Evolutionary conservation across 2,797 vertebrate genomes (phyloP).

Genomic region (Myotis vivesi): DNA sequence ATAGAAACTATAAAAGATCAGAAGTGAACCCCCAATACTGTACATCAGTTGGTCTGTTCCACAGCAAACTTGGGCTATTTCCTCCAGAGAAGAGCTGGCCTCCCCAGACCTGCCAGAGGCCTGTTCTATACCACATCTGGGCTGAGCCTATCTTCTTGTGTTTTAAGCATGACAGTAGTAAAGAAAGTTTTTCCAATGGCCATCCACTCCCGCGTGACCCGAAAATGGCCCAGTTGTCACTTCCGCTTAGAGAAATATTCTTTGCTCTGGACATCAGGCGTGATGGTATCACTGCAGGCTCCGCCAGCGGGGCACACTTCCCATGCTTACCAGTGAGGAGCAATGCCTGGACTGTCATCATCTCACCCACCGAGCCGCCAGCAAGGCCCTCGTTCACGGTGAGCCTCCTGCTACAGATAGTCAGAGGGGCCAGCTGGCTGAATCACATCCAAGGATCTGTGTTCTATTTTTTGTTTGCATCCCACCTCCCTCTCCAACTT

Average conservation of each 20-base stretch:
- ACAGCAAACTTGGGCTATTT: background rate
- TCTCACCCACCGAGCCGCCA: background rate
- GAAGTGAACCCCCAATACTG: background rate
- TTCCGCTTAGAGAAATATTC: constrained; percentile 97
- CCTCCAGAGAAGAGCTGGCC: background rate
- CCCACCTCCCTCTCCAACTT: background rate
- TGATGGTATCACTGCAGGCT: constrained; percentile 97
- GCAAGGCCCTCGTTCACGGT: accelerated
- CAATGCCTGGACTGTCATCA: background rate
- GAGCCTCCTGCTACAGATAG: background rate
- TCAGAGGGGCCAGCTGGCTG: background rate
- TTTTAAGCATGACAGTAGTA: constrained; percentile 29
- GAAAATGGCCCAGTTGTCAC: constrained; percentile 74
- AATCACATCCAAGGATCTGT: background rate
- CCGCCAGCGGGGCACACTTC: constrained; percentile 96
- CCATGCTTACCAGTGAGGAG: background rate
- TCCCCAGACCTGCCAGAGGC: background rate
- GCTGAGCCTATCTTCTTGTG: background rate
- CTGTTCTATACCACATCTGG: background rate
- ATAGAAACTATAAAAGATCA: constrained; percentile 59
- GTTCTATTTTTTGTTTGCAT: background rate
- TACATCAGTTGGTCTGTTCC: background rate
- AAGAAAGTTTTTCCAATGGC: constrained; percentile 67
- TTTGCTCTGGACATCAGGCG: constrained; percentile 96
- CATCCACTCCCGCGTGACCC: background rate